Percentiles rank a stretch among this genome's conserved stretches.
phyloP scores from a whole-genome alignment of 2,888 invertebrate genomes.

The Dynastes grantii region DNA sequence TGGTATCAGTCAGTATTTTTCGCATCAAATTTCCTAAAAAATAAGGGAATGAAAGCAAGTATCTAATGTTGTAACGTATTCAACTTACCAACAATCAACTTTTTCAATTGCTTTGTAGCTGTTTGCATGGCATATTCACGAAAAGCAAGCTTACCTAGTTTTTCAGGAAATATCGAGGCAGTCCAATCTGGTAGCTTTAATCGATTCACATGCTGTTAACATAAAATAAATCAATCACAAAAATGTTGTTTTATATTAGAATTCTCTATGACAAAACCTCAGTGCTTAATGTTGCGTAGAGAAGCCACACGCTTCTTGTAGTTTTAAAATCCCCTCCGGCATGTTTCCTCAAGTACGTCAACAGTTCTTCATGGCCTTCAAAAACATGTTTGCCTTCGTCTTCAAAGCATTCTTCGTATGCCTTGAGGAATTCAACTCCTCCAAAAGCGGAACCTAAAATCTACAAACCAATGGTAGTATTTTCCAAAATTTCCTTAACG shows the following conservation, averaged over 20 bases:
- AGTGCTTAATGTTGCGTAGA: constrained; percentile 26
- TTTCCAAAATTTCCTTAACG: neutral
- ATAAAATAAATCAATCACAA: neutral
- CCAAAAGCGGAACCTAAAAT: constrained; percentile 16
- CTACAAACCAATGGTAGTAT: neutral
- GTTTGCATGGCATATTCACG: constrained; percentile 9
- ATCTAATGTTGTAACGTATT: neutral
- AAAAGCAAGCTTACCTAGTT: neutral
- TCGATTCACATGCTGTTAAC: neutral
- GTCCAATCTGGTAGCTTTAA: constrained; percentile 21
- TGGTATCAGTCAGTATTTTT: constrained; percentile 32
- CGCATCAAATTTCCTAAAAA: constrained; percentile 10
- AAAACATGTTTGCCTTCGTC: constrained; percentile 21
- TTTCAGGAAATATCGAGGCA: neutral
- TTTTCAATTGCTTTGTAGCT: constrained; percentile 6
- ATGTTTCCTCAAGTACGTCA: constrained; percentile 32
- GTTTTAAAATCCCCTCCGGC: constrained; percentile 18
- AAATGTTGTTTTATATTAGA: neutral
- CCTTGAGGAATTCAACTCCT: constrained; percentile 6
- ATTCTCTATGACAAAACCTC: constrained; percentile 23
- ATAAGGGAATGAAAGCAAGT: neutral
- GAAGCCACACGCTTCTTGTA: constrained; percentile 33
- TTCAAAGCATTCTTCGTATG: constrained; percentile 28
- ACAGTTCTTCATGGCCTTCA: constrained; percentile 19
- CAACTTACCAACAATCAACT: constrained; percentile 13